phyloP scores from a whole-genome alignment of 2,113 vertebrate species.

The Sinocyclocheilus grahami region DNA sequence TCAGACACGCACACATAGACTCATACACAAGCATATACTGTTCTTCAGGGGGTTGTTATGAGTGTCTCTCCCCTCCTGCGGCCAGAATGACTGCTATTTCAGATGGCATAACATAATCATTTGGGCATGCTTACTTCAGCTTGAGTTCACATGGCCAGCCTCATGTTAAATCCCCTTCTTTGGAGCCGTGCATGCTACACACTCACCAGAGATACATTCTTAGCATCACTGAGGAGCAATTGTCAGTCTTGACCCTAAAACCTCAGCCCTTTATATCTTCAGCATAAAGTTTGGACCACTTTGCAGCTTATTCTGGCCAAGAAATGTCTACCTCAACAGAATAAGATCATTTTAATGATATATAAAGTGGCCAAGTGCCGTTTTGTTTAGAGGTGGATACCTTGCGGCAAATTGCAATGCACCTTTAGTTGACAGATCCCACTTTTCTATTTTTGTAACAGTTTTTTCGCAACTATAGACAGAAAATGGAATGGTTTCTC shows the following conservation, averaged over 20 bases:
- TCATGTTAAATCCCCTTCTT: constrained; percentile 32
- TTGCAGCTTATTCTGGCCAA: not conserved
- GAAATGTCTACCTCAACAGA: not conserved
- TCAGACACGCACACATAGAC: constrained; percentile 28
- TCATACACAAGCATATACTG: constrained; percentile 30
- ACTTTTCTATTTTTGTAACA: not conserved
- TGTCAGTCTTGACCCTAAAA: not conserved
- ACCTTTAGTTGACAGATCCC: not conserved
- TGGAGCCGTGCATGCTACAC: constrained; percentile 12
- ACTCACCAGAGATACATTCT: constrained; percentile 17
- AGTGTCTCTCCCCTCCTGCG: constrained; percentile 29
- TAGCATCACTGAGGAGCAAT: not conserved
- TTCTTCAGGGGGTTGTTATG: constrained; percentile 41
- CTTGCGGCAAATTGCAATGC: not conserved
- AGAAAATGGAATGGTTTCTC: constrained; percentile 27
- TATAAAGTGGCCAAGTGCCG: not conserved
- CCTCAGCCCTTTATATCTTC: not conserved
- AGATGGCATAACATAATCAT: constrained; percentile 49
- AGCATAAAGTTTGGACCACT: not conserved
- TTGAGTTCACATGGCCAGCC: constrained; percentile 47
- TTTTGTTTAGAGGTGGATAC: not conserved
- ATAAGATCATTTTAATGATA: not conserved
- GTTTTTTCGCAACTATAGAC: not conserved
- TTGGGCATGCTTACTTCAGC: constrained; percentile 42
- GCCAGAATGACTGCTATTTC: constrained; percentile 42